Conservation (phyloP, 2,888 invertebrate genomes). For the Lasioglossum lativentre region DNA sequence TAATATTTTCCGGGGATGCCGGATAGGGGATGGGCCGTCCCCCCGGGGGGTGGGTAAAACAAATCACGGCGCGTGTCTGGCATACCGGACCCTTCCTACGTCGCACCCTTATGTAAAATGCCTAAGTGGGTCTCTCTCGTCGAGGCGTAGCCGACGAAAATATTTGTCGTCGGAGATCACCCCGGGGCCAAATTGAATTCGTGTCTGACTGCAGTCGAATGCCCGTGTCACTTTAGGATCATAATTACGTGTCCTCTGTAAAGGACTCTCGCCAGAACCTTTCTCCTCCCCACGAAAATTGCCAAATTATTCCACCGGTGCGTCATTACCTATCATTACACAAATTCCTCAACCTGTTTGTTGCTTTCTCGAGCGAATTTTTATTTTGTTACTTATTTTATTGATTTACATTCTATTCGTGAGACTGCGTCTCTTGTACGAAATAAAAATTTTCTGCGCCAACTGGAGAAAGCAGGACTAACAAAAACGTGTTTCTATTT, state of each 20-base stretch:
- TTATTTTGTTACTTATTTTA: too few species aligned
- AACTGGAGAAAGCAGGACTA: too few species aligned
- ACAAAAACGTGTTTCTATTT: too few species aligned
- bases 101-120: conserved; percentile 82
- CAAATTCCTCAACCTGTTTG: not conserved
- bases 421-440: too few species aligned
- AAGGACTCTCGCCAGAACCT: not conserved
- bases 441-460: too few species aligned
- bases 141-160: conserved; percentile 74
- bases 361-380: too few species aligned
- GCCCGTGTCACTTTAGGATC: conserved; percentile 47
- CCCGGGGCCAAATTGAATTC: conserved; percentile 73
- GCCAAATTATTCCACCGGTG: not conserved
- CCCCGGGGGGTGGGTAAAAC: conserved; percentile 75
- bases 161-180: conserved; percentile 79
- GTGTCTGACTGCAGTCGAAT: conserved; percentile 34
- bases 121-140: conserved; percentile 77
- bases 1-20: conserved; percentile 72
- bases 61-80: conserved; percentile 83
- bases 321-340: not conserved
- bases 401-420: too few species aligned
- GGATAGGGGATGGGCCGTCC: conserved; percentile 48
- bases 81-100: conserved; percentile 81
- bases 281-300: not conserved
- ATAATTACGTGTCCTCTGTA: conserved; percentile 46